phyloP scores from a whole-genome alignment of 2,113 vertebrate genomes.

The Podarcis cretensis region DNA sequence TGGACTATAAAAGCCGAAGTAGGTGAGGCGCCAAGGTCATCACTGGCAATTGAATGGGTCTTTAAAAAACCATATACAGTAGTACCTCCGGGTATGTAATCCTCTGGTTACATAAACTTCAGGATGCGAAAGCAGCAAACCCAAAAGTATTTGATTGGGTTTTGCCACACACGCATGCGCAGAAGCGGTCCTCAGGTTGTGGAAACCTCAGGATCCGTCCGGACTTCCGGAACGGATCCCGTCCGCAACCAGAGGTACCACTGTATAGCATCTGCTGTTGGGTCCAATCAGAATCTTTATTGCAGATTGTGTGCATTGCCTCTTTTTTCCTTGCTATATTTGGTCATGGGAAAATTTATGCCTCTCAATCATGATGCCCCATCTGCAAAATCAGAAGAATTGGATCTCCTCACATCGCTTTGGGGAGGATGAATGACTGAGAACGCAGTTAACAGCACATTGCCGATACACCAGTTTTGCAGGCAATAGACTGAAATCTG shows the following conservation, averaged over 20 bases:
- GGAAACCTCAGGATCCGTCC: no score
- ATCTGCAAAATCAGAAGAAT: not conserved
- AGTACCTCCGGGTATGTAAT: no score
- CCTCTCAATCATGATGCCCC: not conserved
- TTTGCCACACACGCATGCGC: no score
- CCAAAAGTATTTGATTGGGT: no score
- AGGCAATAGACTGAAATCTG: not conserved
- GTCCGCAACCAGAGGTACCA: no score
- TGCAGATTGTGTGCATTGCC: not conserved
- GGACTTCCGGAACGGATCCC: no score
- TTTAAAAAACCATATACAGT: not conserved
- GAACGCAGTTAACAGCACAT: not conserved
- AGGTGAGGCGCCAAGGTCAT: not conserved
- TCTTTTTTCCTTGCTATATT: no score
- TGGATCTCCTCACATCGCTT: not conserved
- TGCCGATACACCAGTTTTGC: not conserved
- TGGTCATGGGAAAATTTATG: not conserved
- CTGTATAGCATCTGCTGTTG: no score
- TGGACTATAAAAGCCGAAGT: not conserved
- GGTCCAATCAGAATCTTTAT: not conserved
- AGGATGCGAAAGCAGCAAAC: no score
- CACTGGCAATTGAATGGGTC: not conserved
- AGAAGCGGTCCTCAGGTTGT: no score
- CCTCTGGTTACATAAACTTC: no score
- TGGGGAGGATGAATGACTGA: not conserved